phyloP scores from a whole-genome alignment of 2,113 vertebrate genomes.

The Pimephales promelas region DNA sequence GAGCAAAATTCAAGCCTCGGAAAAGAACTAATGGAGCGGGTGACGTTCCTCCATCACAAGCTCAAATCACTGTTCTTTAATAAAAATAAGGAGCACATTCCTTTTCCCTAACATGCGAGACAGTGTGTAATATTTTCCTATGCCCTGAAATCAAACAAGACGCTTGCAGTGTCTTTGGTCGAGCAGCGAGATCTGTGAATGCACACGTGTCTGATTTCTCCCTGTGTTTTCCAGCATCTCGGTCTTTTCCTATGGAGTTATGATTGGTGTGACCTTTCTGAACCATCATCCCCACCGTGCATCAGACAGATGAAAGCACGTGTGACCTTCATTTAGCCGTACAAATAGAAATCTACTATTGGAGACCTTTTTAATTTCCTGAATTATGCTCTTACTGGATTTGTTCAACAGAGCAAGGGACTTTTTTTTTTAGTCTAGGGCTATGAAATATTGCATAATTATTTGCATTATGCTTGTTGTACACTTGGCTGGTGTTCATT shows the following conservation, averaged over 20 bases:
- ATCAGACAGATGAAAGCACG: conserved; percentile 48
- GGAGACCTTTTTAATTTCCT: conserved; percentile 36
- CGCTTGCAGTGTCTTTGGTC: not conserved
- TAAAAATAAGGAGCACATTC: not conserved
- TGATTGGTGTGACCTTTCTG: conserved; percentile 53
- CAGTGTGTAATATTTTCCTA: conserved; percentile 23
- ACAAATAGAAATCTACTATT: conserved; percentile 38
- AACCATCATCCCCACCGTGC: conserved; percentile 19
- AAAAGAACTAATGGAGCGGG: not conserved
- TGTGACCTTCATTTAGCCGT: conserved; percentile 51
- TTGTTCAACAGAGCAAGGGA: conserved; percentile 43
- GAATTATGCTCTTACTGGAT: conserved; percentile 25
- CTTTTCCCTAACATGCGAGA: not conserved
- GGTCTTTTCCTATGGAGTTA: conserved; percentile 6
- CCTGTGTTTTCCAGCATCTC: conserved; percentile 9
- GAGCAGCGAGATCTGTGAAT: not conserved
- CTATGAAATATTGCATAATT: not conserved
- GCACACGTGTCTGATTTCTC: conserved; percentile 12
- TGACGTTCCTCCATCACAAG: not conserved
- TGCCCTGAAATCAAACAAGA: not conserved
- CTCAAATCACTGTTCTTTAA: not conserved
- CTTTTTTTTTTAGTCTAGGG: conserved; percentile 2
- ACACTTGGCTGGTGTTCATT: not conserved
- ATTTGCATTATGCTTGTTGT: not conserved
- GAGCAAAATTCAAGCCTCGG: not conserved